Conservation (phyloP, 1,140 invertebrate species). For the Elymnias hypermnestra region DNA sequence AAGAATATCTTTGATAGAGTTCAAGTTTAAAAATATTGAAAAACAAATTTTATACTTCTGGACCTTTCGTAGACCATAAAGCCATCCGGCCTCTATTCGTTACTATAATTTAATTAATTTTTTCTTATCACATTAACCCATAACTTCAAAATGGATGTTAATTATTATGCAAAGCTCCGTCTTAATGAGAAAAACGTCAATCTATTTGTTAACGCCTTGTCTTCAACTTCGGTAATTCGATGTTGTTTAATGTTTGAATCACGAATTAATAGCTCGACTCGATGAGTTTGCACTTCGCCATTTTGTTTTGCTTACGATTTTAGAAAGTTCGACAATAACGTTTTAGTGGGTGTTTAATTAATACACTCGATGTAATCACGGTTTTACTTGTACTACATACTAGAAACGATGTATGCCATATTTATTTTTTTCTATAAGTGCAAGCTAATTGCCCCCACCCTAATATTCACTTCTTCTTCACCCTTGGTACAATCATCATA, state of each 20-base stretch:
- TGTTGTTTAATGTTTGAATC: conserved; percentile 6
- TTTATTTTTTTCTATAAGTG: too few relatives aligned
- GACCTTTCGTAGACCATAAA: too few relatives aligned
- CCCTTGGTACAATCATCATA: too few relatives aligned
- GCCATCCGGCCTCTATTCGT: too few relatives aligned
- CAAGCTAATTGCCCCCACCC: too few relatives aligned
- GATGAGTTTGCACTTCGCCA: conserved; percentile 1
- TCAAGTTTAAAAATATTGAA: too few relatives aligned
- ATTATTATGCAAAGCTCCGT: conserved; percentile 7
- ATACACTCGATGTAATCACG: neutral
- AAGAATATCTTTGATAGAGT: too few relatives aligned
- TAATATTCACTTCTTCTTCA: too few relatives aligned
- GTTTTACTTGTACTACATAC: too few relatives aligned
- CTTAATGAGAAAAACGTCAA: conserved; percentile 19
- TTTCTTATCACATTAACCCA: neutral
- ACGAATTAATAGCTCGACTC: conserved; percentile 4
- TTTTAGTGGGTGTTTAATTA: neutral
- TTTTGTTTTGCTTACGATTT: conserved; percentile 7
- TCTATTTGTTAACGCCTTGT: conserved; percentile 16
- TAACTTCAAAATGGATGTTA: conserved; percentile 7
- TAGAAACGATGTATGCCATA: too few relatives aligned
- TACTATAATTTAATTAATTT: conserved; percentile 2
- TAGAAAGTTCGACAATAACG: conserved; percentile 1
- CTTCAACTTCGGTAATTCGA: conserved; percentile 8
- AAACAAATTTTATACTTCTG: too few relatives aligned